Evolutionary conservation across 2,113 vertebrate species (phyloP).

Genomic region (Sapayoa aenigma): DNA sequence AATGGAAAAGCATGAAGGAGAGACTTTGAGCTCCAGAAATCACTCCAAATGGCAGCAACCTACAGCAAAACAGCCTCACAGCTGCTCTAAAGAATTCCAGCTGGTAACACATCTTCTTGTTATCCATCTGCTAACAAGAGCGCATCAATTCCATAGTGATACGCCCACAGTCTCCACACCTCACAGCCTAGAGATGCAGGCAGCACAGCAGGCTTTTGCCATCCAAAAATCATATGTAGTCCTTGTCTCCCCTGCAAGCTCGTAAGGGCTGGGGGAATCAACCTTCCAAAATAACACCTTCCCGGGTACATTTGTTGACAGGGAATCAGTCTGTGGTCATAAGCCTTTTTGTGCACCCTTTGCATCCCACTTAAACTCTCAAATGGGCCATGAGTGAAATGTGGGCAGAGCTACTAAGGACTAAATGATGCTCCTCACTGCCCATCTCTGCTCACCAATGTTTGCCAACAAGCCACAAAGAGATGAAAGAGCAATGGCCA

Average conservation of each 20-base stretch:
- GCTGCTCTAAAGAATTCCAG: conserved; percentile 34
- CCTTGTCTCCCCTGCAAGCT: not conserved
- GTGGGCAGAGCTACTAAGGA: not conserved
- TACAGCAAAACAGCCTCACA: not conserved
- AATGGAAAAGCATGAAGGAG: not conserved
- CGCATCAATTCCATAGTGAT: not conserved
- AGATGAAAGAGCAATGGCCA: not conserved
- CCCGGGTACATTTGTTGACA: not conserved
- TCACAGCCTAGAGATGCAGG: not conserved
- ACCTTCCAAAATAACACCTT: not conserved
- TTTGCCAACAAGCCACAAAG: not conserved
- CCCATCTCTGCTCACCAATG: not conserved
- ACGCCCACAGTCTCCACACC: not conserved
- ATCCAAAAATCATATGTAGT: not conserved
- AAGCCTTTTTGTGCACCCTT: not conserved
- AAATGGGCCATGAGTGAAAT: not conserved
- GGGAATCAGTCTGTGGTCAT: not conserved
- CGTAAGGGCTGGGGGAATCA: not conserved
- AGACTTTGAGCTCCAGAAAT: not conserved
- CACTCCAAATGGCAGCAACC: not conserved
- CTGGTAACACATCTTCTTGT: not conserved
- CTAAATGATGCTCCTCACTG: not conserved
- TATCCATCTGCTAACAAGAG: conserved; percentile 27
- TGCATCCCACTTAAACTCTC: not conserved
- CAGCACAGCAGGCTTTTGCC: not conserved